Base-by-base conservation (phyloP, 2,113 vertebrate species). In the Rhipidura dahli region DNA sequence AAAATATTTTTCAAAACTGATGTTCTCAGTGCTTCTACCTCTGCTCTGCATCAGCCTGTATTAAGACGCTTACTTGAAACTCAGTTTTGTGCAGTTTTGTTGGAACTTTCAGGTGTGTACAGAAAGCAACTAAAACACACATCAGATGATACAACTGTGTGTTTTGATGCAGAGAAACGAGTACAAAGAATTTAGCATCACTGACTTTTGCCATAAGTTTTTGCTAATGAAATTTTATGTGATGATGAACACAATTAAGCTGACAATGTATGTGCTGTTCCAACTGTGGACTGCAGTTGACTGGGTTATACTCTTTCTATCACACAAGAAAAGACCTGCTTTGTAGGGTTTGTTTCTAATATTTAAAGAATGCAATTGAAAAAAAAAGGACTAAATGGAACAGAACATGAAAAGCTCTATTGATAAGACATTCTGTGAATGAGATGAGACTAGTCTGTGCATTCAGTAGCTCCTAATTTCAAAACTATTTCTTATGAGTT, bases 391-490 rank as follows among this genome's bases (percentile, higher is more conserved):
- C 9, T 40, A 79, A 54, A 63, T 27, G 44, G 23, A 78, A 47
- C 18, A 79, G 49, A 68, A 27, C 15, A 12, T 26, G 9, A 51
- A 90, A 76, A 64, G n/a, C 21, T 64, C 50, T 69, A 10, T 51
- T 35, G 39, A 31, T 44, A 94, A 94, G 88, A 78, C 49, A 80
- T 94, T 95, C 91, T 88, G 72, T 83, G 94, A 95, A 92, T 78
- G 24, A 64, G 93, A 79, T 64, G 86, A 93, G 60, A 72, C 80
- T 93, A 42, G 15, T 86, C 42, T 92, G 71, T 93, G 83, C 72
- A 78, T 97, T 97, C 78, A 80, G 42, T 42, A 85, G 50, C 71
- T 95, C 65, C 75, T 93, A 11, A 97, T 96, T 96, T 95, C 83
- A 95, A 86, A 95, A 79, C 10, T 39, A 68, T 94, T 97, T 95